Evolutionary conservation across 1,140 invertebrate genomes (phyloP), one percentile per base, ranked within the genome.

Genomic region (Trachymyrmex cornetzi): DNA sequence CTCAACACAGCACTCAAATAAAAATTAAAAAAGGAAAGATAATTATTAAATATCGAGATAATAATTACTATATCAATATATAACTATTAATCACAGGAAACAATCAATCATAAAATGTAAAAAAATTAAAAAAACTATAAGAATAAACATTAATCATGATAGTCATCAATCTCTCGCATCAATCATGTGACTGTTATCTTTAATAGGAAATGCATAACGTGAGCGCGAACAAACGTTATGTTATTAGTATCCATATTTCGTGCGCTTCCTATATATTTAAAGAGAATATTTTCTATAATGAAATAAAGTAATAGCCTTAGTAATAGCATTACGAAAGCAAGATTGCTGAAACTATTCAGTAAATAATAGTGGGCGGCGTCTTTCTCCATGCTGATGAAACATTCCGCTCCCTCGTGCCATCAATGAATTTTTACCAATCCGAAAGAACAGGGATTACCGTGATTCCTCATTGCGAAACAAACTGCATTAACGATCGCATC

Each of bases 381-480:
- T 75, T 34, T 64, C 74, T 53, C 61, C 74, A 5, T 24, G 74
- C 30, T 86, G 77, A 82, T 63, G 85, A 82, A 86, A 86, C 85
- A 44, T 69, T 57, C 55, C 22, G 9, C 63, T 69, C 27, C 48
- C 67, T 59, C 61, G 44, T 75, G 66, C n/a, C 72, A n/a, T 19
- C 57, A 27, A 59, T 57, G 24, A 59, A 80, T 89, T 82, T 63
- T 86, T 85, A 66, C 16, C 69, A 77, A 24, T 77, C 44, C 57
- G 16, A 53, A 69, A 66, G 44, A 77, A 69, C 38, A 27, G 19
- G 19, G 22, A 84, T 87, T 79, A 53, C 77, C 34, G 48, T 53
- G 88, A 89, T 92, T 92, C 88, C 91, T 90, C 63, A 71, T 72
- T 77, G 85, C 82, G 80, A 64, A 91, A 92, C 92, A 88, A 92